Conservation (phyloP, 1,140 invertebrate genomes). For the Meloidogyne hapla region DNA sequence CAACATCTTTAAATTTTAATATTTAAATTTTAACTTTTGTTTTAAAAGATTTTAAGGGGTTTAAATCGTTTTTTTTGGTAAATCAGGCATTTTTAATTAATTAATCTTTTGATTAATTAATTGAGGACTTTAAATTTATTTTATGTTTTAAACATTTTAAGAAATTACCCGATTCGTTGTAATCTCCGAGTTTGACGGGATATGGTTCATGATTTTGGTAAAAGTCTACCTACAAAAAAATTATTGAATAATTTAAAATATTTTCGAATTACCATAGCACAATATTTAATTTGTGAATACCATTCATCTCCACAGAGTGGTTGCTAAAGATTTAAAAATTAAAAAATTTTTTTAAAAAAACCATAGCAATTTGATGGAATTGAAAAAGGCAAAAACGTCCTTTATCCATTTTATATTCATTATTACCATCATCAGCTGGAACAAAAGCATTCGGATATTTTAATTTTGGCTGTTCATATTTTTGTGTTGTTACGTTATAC, state of each 20-base stretch:
- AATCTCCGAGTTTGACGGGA: background rate
- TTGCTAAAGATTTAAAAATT: background rate
- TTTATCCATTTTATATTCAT: background rate
- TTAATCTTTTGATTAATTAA: too few relatives aligned
- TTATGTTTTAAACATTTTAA: too few relatives aligned
- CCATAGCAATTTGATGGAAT: background rate
- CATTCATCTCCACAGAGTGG: background rate
- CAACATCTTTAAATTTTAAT: background rate
- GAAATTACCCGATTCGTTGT: background rate
- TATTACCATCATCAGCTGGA: background rate
- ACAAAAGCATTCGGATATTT: background rate
- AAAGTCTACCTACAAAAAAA: background rate
- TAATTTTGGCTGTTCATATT: background rate
- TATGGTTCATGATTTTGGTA: background rate
- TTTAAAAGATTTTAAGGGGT: too few relatives aligned
- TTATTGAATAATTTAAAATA: background rate
- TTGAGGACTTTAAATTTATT: too few relatives aligned
- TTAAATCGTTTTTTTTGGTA: too few relatives aligned
- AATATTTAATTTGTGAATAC: constrained; percentile 6
- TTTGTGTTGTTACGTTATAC: background rate
- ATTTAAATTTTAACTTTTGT: too few relatives aligned
- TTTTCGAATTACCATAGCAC: background rate
- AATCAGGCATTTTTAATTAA: too few relatives aligned
- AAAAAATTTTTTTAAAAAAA: background rate
- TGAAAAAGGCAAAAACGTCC: background rate